Percentiles rank a stretch among this genome's conserved stretches.
Conservation (phyloP, 2,113 vertebrate genomes). For the Gasterosteus nipponicus region DNA sequence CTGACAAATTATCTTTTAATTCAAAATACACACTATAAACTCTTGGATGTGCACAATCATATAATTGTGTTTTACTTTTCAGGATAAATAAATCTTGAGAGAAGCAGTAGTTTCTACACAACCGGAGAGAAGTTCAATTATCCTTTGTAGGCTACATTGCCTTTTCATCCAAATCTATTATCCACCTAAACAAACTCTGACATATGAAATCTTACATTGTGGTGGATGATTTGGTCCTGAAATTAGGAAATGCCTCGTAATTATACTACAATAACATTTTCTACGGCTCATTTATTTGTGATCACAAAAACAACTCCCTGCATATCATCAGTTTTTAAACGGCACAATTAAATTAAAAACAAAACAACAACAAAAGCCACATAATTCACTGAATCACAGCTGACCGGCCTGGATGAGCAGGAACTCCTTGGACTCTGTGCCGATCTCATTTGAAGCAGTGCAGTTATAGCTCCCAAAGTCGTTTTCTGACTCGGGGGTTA, state of each 20-base stretch:
- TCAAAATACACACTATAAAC: background rate
- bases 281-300: background rate
- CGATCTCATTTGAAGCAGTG: constrained; percentile 95
- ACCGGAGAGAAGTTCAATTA: constrained; percentile 30
- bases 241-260: background rate
- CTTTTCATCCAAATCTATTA: constrained; percentile 42
- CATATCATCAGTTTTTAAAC: background rate
- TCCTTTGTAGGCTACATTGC: background rate
- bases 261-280: background rate
- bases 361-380: background rate
- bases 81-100: constrained; percentile 10
- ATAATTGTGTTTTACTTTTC: constrained; percentile 2
- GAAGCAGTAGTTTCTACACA: constrained; percentile 19
- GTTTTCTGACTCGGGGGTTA: constrained; percentile 94
- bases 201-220: background rate
- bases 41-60: background rate
- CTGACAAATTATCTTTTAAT: constrained; percentile 19
- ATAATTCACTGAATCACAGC: constrained; percentile 44
- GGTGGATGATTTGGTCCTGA: constrained; percentile 7
- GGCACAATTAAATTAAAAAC: constrained; percentile 3
- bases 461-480: constrained; percentile 99
- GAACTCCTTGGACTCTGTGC: constrained; percentile 95
- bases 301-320: background rate
- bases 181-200: constrained; percentile 33
- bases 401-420: constrained; percentile 97